These are phyloP conservation scores for Saguinus imperator DNA, from an alignment of 2,113 vertebrate species.

Conservation along the genomic window DNA sequence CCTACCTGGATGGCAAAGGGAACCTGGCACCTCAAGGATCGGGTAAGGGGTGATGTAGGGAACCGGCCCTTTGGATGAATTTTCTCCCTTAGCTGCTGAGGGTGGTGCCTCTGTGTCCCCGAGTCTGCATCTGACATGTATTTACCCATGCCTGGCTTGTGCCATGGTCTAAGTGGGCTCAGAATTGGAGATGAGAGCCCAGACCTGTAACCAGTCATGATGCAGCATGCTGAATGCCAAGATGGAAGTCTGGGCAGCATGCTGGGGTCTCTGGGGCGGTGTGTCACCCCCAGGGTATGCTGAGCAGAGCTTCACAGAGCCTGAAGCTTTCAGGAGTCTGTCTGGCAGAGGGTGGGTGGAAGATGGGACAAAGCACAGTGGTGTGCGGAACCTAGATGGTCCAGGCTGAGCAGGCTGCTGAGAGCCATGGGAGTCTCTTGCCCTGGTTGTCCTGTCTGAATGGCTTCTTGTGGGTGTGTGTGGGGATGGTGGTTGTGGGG, in stretches of 20 bases:
- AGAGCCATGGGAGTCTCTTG: not conserved
- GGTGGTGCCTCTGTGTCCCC: not conserved
- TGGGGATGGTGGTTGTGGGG: not conserved
- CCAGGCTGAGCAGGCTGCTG: not conserved
- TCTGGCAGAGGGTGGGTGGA: not conserved
- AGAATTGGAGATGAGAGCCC: not conserved
- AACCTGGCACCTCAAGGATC: constrained; percentile 93
- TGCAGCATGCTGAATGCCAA: not conserved
- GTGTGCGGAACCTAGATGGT: too few species aligned
- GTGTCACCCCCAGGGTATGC: not conserved
- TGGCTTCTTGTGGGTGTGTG: not conserved
- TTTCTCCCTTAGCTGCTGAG: not conserved
- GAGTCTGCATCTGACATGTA: not conserved
- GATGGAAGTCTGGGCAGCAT: not conserved
- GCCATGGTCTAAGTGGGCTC: not conserved
- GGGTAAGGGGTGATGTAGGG: constrained; percentile 76
- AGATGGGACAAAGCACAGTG: not conserved
- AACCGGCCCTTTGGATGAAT: not conserved
- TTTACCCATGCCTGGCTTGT: not conserved
- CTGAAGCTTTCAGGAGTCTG: not conserved
- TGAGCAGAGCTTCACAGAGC: not conserved
- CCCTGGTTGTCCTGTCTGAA: not conserved
- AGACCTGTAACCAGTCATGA: not conserved
- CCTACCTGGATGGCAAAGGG: constrained; percentile 94
- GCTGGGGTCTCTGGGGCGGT: not conserved